Evolutionary conservation across 37 sponge, comb jelly and placozoan species (phyloP).

Genomic region (Eunapius fragilis): DNA sequence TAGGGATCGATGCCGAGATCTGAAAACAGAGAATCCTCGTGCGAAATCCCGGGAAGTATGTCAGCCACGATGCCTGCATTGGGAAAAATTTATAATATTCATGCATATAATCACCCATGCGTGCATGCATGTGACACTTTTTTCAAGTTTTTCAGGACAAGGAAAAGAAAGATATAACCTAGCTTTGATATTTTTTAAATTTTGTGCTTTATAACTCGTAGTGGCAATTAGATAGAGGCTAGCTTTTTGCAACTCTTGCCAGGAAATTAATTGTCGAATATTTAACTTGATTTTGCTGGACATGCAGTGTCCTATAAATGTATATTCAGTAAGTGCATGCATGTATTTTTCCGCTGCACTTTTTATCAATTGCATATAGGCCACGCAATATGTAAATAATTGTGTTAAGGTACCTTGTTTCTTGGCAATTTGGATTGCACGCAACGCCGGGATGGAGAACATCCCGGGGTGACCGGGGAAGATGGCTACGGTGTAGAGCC

Average conservation of each 20-base stretch:
- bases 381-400: background rate
- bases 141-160: too few relatives aligned
- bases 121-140: background rate
- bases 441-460: background rate
- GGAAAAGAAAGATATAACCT: too few relatives aligned
- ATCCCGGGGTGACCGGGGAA: conserved; percentile 31
- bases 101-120: background rate
- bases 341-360: too few relatives aligned
- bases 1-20: conserved; percentile 30
- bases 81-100: background rate
- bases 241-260: too few relatives aligned
- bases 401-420: background rate
- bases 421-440: background rate
- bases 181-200: too few relatives aligned
- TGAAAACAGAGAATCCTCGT: conserved; percentile 11
- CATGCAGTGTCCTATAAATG: too few relatives aligned
- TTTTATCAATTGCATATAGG: background rate
- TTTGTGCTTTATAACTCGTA: too few relatives aligned
- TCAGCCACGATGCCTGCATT: background rate
- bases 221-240: too few relatives aligned
- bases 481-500: conserved; percentile 12
- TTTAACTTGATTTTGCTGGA: too few relatives aligned
- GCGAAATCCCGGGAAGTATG: conserved; percentile 10
- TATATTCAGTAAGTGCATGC: too few relatives aligned
- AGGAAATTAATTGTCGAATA: too few relatives aligned